Base-by-base conservation (phyloP, 2,113 vertebrate species). In the Alces alces region DNA sequence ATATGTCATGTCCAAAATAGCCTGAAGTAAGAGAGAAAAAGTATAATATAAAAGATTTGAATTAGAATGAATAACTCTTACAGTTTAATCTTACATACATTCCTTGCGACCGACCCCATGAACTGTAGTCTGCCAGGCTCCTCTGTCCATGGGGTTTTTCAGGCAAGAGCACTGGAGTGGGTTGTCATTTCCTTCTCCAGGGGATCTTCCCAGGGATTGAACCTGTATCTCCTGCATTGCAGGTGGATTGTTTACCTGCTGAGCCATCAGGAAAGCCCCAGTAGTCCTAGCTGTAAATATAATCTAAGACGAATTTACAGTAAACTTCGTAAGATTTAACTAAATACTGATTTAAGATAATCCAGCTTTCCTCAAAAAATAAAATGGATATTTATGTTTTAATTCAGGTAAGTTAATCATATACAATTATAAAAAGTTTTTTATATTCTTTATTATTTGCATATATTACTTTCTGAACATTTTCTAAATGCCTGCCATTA, bases 1-100 rank as follows among this genome's bases (percentile, higher is more conserved):
- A 98, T 99, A 99, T 0, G 99, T 99, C 96, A 99, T 99, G 97
- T 99, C 99, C 96, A 99, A 98, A 64, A 99, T 98, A 70, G 99
- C 99, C 99, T 99, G 92, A 25, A 52, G n/a, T 91, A 45, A 76
- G 39, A 85, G 7, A 82, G 17, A 30, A 52, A 93, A 79, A 93
- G 86, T 43, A 43, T 43, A 43, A 16, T 50, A 50, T 50, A 58
- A 95, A 93, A 61, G 6, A 76, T 47, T 64, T 58, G 78, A 93
- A 54, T n/a, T 66, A 54, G 2, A 92, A 55, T 61, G 21, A 90
- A 28, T 70, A 80, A 80, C 7, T 79, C 45, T 60, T 80, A 91
- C 21, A 95, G 58, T 76, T 90, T 94, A 94, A 84, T 27, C 15
- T 89, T 83, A 30, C 2, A 25, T 4, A 43, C 73, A 39, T 43